Conservation (phyloP, 2,113 vertebrate genomes). For the Cryptotis parvus region DNA sequence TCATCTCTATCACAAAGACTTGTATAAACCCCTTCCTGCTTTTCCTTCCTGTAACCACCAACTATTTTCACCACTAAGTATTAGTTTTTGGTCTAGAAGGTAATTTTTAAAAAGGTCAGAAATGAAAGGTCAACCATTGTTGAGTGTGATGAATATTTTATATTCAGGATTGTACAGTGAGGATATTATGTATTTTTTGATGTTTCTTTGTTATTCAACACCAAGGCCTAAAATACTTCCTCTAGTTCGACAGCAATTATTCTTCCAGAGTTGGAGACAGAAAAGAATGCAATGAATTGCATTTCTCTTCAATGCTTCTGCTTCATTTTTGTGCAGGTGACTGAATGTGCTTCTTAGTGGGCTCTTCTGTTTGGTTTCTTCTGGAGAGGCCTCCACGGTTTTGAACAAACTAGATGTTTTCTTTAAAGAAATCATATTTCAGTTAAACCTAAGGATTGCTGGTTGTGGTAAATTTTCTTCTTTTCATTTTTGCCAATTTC, state of each 20-base stretch:
- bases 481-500: too few species aligned
- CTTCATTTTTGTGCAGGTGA: not conserved
- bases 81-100: not conserved
- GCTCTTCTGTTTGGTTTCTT: not conserved
- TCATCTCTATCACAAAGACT: too few species aligned
- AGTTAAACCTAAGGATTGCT: not conserved
- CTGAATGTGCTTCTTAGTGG: not conserved
- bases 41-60: too few species aligned
- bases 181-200: not conserved
- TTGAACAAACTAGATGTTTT: not conserved
- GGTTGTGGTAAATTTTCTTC: not conserved
- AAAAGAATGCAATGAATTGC: not conserved
- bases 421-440: constrained; percentile 17
- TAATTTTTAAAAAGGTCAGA: not conserved
- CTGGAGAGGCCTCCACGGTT: constrained; percentile 20
- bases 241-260: not conserved
- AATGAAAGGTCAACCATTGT: not conserved
- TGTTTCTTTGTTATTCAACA: not conserved
- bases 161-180: not conserved
- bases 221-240: not conserved
- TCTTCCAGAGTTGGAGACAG: not conserved
- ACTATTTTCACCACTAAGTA: too few species aligned
- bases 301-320: not conserved
- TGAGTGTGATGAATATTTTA: not conserved
- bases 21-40: too few species aligned